Conservation (phyloP, 2,888 invertebrate species). For the Scelioninae gen. 2 region DNA sequence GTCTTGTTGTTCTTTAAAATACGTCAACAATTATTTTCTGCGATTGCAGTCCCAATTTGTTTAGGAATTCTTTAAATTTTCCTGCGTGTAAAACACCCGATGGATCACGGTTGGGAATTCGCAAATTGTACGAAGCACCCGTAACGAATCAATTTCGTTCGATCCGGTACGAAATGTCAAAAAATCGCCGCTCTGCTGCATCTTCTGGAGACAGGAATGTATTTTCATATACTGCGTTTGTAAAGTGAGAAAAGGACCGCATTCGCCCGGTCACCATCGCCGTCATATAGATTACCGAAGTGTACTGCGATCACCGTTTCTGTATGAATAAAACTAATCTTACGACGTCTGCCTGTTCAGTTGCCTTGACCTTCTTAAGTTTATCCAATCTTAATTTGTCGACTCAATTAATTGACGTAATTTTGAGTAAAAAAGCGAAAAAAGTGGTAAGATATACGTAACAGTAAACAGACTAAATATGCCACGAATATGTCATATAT, state of each 20-base stretch:
- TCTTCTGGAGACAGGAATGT: slow-evolving; percentile 53
- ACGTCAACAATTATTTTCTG: no score
- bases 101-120: slow-evolving; percentile 7
- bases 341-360: slow-evolving; percentile 28
- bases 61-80: no score
- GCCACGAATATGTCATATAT: no score
- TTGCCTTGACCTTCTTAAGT: no score
- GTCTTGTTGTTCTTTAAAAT: no score
- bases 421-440: no score
- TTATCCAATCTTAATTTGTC: no score
- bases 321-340: slow-evolving; percentile 68
- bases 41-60: no score
- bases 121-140: slow-evolving; percentile 31
- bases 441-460: no score
- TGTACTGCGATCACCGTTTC: slow-evolving; percentile 72
- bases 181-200: slow-evolving; percentile 39
- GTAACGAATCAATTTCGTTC: slow-evolving; percentile 35
- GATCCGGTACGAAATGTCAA: slow-evolving; percentile 42
- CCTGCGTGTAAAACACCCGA: no score
- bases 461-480: no score
- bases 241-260: slow-evolving; percentile 44
- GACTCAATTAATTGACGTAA: no score
- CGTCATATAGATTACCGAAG: slow-evolving; percentile 66
- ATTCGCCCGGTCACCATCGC: slow-evolving; percentile 50
- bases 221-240: slow-evolving; percentile 59